Base-by-base conservation (phyloP, 2,797 vertebrate genomes). In the Myoxocephalus aenaeus region DNA sequence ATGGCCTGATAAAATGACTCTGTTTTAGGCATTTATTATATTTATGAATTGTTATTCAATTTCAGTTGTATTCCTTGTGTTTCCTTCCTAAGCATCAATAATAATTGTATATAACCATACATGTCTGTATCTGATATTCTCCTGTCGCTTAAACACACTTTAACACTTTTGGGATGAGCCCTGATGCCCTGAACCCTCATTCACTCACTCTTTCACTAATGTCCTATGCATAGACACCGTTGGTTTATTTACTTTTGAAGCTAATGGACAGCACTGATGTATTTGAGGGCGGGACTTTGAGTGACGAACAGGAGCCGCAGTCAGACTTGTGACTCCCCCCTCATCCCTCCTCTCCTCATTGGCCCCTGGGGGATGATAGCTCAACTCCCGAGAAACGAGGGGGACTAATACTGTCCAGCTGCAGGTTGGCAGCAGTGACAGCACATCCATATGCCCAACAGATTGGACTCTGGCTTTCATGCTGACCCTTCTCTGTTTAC, bases 321-420 rank as follows among this genome's bases (percentile, higher is more conserved):
- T 86, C 59, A 84, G 80, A 79, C 70, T 58, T 70, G 62, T 72
- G 79, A 66, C 61, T 50, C 70, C 65, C 61, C 71, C 57, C 65
- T 34, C 48, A 0, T 86, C 73, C 73, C 68, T 77, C 79, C 72
- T 73, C 78, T 86, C 72, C 77, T 86, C 78, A 88, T 80, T 36
- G 20, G 69, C 77, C 92, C 89, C 89, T 63, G 14, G 70, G 86
- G 92, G 78, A 84, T 76, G 84, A 86, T 84, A 85, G 85, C 82
- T 89, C 70, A 81, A 76, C 82, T 80, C 73, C 65, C 63, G 73
- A 84, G 75, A 61, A 80, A 25, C 25, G 59, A 79, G 78, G 82
- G 63, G 81, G 84, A 65, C 80, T 92, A 93, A 93, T 81, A 78
- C 84, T 61, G 74, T 92, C 89, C 93, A 94, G 91, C 91, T 94